Conservation (phyloP, 2,888 invertebrate species). For the Athetis lepigone region DNA sequence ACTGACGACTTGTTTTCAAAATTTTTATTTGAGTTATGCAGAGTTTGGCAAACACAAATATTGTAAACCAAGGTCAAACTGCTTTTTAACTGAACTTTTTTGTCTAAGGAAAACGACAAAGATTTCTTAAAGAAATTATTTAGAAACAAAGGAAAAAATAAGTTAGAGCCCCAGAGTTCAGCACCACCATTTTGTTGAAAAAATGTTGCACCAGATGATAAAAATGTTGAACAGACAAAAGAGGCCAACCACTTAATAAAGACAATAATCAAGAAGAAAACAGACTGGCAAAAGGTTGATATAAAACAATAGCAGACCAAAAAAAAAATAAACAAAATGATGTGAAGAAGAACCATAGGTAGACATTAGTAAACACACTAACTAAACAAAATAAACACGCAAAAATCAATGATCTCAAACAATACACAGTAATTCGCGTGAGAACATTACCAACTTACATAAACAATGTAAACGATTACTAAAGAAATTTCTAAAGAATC, state of each 20-base stretch:
- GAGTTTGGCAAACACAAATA: neutral
- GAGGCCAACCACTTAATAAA: neutral
- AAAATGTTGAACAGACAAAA: neutral
- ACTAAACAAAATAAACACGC: conserved; percentile 17
- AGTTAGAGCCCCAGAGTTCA: no score
- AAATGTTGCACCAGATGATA: neutral
- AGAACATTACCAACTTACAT: conserved; percentile 42
- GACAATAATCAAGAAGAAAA: neutral
- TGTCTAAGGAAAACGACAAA: no score
- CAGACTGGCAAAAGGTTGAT: neutral
- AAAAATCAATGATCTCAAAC: conserved; percentile 34
- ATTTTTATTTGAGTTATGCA: neutral
- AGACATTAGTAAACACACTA: neutral
- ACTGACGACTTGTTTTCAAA: neutral
- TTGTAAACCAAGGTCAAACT: neutral
- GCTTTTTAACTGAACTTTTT: no score
- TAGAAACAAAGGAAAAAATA: neutral
- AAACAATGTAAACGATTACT: conserved; percentile 27
- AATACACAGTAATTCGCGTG: conserved; percentile 38
- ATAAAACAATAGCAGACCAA: neutral
- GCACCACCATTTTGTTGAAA: no score
- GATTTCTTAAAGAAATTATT: no score
- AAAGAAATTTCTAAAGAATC: conserved; percentile 36
- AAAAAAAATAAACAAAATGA: neutral
- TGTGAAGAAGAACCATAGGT: neutral